Percentiles rank a stretch among this genome's conserved stretches.
phyloP scores from a whole-genome alignment of 92 coral and sea anemone genomes.

The Zoanthus solanderi region DNA sequence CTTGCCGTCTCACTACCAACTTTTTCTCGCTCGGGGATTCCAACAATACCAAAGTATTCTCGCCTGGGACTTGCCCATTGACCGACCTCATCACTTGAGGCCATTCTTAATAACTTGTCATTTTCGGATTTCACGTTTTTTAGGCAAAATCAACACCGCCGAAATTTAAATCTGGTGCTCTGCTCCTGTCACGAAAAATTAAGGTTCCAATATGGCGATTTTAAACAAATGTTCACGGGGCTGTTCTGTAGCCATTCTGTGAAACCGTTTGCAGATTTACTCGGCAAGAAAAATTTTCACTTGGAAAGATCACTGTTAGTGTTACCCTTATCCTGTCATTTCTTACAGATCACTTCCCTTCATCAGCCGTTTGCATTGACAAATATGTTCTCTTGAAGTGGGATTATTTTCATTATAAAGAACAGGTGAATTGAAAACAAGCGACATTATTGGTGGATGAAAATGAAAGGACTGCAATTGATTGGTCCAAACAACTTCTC shows the following conservation, averaged over 20 bases:
- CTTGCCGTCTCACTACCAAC: conserved; percentile 31
- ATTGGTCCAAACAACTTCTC: conserved; percentile 9
- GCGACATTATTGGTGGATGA: conserved; percentile 19
- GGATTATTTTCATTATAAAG: conserved; percentile 1
- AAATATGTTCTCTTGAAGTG: neutral
- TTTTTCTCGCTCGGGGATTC: conserved; percentile 18
- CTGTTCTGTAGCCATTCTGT: conserved; percentile 12
- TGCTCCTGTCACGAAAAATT: neutral
- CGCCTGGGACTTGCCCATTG: conserved; percentile 42
- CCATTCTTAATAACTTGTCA: conserved; percentile 36
- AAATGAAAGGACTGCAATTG: neutral
- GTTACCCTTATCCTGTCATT: neutral
- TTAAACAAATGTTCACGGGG: neutral
- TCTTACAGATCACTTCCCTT: neutral
- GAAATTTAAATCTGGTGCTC: neutral
- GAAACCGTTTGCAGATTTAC: conserved; percentile 8
- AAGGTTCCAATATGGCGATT: conserved; percentile 21
- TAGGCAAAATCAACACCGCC: neutral
- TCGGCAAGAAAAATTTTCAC: neutral
- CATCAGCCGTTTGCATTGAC: conserved; percentile 12
- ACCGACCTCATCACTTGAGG: conserved; percentile 30
- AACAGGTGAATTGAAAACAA: conserved; percentile 40
- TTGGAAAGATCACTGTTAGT: neutral
- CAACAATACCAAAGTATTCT: conserved; percentile 12
- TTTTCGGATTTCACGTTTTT: neutral